Conservation (phyloP, 2,113 vertebrate genomes). For the Vulpes vulpes region DNA sequence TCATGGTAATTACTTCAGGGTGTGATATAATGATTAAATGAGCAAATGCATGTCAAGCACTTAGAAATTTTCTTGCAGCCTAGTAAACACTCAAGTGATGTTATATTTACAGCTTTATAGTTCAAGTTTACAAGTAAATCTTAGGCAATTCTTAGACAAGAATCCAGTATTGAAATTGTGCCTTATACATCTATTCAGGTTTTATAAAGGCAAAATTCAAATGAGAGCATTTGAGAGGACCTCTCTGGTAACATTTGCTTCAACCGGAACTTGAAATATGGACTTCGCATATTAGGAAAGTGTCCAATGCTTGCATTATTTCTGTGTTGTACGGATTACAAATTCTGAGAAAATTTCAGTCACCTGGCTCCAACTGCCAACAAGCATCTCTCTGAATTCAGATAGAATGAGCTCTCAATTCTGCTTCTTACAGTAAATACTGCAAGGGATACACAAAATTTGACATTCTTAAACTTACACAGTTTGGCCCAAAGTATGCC, state of each 20-base stretch:
- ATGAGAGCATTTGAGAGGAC: not conserved
- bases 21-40: not conserved
- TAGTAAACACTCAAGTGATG: not conserved
- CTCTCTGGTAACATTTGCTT: not conserved
- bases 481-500: not conserved
- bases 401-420: not conserved
- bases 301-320: not conserved
- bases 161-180: not conserved
- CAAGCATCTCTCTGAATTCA: not conserved
- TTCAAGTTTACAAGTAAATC: not conserved
- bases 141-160: not conserved
- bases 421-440: not conserved
- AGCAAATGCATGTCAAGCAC: not conserved
- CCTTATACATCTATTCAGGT: not conserved
- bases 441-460: not conserved
- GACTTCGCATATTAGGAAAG: rapidly evolving
- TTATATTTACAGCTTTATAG: not conserved
- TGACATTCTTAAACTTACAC: not conserved
- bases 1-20: not conserved
- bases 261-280: not conserved
- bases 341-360: not conserved
- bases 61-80: not conserved
- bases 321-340: not conserved
- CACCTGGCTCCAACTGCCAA: not conserved
- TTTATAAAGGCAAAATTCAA: not conserved